These are phyloP conservation scores for Arizona elegans DNA, from an alignment of 2,113 vertebrate genomes.

Conservation along the genomic window DNA sequence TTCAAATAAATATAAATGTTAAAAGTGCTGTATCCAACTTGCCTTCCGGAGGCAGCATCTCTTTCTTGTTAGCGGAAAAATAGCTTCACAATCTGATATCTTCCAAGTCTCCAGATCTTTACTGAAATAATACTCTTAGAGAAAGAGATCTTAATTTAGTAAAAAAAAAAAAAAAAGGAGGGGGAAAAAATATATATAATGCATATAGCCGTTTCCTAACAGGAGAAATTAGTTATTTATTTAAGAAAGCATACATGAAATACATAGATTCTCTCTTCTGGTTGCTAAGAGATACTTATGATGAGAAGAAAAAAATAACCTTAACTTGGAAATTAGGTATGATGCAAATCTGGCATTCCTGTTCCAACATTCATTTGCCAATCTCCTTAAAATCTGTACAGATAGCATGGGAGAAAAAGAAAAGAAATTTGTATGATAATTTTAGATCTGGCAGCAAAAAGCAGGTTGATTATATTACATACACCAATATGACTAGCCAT, in stretches of 20 bases:
- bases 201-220: not conserved
- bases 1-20: not conserved
- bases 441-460: not conserved
- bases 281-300: not conserved
- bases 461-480: not conserved
- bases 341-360: not conserved
- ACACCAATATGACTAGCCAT: not conserved
- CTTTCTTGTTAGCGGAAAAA: not conserved
- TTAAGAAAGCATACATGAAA: not conserved
- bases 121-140: not conserved
- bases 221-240: not conserved
- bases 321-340: not conserved
- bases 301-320: not conserved
- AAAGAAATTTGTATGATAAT: not conserved
- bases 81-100: not conserved
- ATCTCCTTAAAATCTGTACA: not conserved
- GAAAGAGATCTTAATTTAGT: not conserved
- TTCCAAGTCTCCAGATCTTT: not conserved
- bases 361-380: not conserved
- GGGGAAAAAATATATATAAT: rapidly evolving
- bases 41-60: not conserved
- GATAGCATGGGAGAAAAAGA: not conserved
- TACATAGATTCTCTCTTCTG: not conserved
- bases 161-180: not conserved
- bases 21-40: not conserved